A percentile compares a stretch with the other conserved stretches of the same genome.
Evolutionary conservation across 2,797 vertebrate genomes (phyloP).

Genomic region (Tapera naevia): DNA sequence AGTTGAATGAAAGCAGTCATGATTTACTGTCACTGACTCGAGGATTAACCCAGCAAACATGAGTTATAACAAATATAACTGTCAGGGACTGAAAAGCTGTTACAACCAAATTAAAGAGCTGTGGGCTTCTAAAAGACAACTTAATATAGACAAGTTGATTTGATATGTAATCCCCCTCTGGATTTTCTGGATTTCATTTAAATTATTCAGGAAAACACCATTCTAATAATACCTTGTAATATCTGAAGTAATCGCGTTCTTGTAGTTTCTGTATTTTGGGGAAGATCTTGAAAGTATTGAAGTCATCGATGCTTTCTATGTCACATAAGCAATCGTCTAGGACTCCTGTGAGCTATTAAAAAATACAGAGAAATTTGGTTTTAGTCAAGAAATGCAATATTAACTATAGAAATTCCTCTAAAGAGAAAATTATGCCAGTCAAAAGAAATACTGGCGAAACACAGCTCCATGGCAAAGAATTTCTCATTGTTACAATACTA

Average conservation of each 20-base stretch:
- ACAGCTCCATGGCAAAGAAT: background rate
- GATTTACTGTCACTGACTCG: background rate
- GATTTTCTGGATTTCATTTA: background rate
- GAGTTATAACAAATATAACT: background rate
- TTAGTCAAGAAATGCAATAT: background rate
- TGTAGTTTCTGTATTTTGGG: constrained; percentile 90
- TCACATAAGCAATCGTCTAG: constrained; percentile 97
- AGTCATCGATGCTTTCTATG: constrained; percentile 93
- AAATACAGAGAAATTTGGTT: background rate
- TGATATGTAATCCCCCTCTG: background rate
- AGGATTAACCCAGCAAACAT: background rate
- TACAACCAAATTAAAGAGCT: background rate
- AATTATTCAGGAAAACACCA: background rate
- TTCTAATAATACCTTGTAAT: constrained; percentile 86
- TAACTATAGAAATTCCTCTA: background rate
- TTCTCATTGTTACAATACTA: background rate
- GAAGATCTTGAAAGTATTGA: constrained; percentile 96
- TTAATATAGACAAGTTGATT: background rate
- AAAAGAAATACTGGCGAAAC: background rate
- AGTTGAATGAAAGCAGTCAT: background rate
- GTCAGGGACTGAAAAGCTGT: background rate
- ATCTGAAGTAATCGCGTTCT: constrained; percentile 93
- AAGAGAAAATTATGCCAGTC: background rate
- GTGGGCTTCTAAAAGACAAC: background rate
- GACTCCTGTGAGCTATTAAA: constrained; percentile 86